These are phyloP conservation scores for Tadarida brasiliensis DNA, from an alignment of 2,797 vertebrate genomes.

Conservation along the genomic window DNA sequence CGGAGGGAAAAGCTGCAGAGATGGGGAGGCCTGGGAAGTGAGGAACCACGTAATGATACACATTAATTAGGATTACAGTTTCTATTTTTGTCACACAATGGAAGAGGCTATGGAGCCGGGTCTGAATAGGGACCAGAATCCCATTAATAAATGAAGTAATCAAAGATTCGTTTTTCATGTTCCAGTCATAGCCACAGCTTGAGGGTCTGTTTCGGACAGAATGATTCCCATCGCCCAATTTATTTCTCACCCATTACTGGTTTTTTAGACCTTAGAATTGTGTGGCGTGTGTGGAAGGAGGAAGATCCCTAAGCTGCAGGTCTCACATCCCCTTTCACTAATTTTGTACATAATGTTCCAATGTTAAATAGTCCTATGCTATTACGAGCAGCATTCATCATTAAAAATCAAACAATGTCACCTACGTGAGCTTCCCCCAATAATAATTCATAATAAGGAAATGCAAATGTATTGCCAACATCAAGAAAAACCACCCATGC, in stretches of 20 bases:
- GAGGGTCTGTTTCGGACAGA: background rate
- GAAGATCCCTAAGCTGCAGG: background rate
- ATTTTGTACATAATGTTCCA: background rate
- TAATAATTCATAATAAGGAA: slow-evolving; percentile 65
- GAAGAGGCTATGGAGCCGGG: background rate
- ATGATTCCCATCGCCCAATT: background rate
- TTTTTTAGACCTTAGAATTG: background rate
- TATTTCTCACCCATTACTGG: background rate
- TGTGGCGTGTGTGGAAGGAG: background rate
- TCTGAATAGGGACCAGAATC: background rate
- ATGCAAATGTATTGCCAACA: slow-evolving; percentile 31
- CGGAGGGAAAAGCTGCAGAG: background rate
- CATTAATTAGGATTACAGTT: background rate
- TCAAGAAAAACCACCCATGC: background rate
- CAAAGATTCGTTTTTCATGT: background rate
- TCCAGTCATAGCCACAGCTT: background rate
- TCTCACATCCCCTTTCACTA: background rate
- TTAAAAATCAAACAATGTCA: slow-evolving; percentile 43
- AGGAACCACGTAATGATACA: background rate
- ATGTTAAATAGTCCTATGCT: background rate
- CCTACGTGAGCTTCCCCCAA: slow-evolving; percentile 4
- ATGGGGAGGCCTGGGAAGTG: background rate
- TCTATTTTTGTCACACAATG: background rate
- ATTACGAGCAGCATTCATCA: background rate
- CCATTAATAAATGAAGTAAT: background rate